Conservation (phyloP, 1,140 invertebrate species). For the Littorina saxatilis region DNA sequence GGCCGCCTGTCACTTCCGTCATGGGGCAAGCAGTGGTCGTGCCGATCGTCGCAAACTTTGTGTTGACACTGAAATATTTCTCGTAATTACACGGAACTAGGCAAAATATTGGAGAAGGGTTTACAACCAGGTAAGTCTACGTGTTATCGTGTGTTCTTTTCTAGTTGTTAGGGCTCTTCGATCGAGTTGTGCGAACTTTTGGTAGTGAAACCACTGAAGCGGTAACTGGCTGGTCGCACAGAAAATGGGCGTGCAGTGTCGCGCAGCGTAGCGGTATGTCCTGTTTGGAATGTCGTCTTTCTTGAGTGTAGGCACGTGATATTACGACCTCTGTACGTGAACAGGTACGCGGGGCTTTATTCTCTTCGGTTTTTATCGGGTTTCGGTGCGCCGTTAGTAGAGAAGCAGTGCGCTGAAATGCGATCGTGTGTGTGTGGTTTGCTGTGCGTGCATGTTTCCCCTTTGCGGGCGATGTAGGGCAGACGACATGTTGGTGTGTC, state of each 20-base stretch:
- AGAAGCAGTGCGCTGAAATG: neutral
- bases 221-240: neutral
- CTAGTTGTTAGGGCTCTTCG: neutral
- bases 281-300: neutral
- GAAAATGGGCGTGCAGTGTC: neutral
- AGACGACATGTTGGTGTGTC: constrained; percentile 11
- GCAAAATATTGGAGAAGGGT: neutral
- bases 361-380: neutral
- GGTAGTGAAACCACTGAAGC: neutral
- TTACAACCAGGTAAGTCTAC: neutral
- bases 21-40: constrained; percentile 2
- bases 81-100: neutral
- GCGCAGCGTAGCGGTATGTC: neutral
- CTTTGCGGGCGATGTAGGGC: neutral
- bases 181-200: neutral
- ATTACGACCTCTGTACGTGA: neutral
- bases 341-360: neutral
- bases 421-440: neutral
- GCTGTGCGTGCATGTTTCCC: neutral
- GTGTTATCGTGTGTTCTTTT: neutral
- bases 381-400: neutral
- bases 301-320: constrained; percentile 5
- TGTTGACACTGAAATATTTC: constrained; percentile 2
- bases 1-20: constrained; percentile 7
- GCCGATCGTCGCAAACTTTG: neutral